Evolutionary conservation across 2,888 invertebrate species (phyloP).

Genomic region (Scotopteryx bipunctaria): DNA sequence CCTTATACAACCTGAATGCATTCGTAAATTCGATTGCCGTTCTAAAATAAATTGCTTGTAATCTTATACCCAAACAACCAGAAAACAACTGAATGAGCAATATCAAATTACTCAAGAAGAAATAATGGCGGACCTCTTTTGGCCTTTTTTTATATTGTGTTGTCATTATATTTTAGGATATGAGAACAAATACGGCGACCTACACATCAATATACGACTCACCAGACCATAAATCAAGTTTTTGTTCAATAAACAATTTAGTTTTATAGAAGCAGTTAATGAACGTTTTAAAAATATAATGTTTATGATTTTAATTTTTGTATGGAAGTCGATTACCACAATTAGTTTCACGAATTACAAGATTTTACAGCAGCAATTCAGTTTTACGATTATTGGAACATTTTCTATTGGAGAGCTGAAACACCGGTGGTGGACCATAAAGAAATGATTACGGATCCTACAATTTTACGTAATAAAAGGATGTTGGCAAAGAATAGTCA

Average conservation of each 20-base stretch:
- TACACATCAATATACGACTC: conserved; percentile 32
- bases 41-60: conserved; percentile 82
- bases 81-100: conserved; percentile 79
- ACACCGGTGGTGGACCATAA: conserved; percentile 58
- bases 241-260: conserved; percentile 50
- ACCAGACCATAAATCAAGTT: conserved; percentile 44
- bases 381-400: conserved; percentile 72
- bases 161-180: conserved; percentile 55
- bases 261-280: conserved; percentile 54
- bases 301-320: conserved; percentile 65
- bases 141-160: conserved; percentile 62
- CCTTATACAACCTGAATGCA: conserved; percentile 60
- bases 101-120: conserved; percentile 73
- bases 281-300: conserved; percentile 50
- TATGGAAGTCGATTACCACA: conserved; percentile 67
- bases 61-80: conserved; percentile 81
- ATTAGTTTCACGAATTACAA: conserved; percentile 81
- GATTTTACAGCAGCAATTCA: conserved; percentile 71
- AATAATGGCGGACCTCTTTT: conserved; percentile 65
- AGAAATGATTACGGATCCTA: conserved; percentile 66
- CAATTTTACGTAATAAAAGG: conserved; percentile 65
- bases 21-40: conserved; percentile 78
- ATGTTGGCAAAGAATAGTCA: conserved; percentile 46
- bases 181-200: conserved; percentile 20
- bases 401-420: conserved; percentile 65